Percentiles rank a stretch among this genome's conserved stretches.
These are phyloP conservation scores for Hipposideros armiger DNA, from an alignment of 2,113 vertebrate species.

Conservation along the genomic window DNA sequence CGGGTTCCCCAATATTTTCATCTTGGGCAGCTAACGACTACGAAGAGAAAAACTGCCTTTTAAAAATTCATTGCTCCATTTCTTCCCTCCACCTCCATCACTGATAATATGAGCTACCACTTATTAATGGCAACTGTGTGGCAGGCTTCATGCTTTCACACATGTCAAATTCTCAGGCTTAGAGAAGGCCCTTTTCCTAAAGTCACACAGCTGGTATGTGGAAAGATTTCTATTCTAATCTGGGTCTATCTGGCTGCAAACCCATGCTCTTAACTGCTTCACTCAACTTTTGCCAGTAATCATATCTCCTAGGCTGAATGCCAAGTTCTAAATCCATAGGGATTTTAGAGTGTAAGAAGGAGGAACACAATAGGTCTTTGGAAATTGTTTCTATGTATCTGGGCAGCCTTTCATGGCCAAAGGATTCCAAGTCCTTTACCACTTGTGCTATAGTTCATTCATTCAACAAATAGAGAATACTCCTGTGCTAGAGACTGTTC, in stretches of 20 bases:
- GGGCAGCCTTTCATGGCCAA: not conserved
- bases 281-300: constrained; percentile 22
- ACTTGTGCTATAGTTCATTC: not conserved
- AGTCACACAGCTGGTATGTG: not conserved
- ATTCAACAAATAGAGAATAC: not conserved
- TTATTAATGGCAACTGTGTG: not conserved
- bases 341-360: not conserved
- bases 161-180: not conserved
- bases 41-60: not conserved
- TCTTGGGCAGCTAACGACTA: not conserved
- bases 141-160: not conserved
- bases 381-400: not conserved
- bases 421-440: not conserved
- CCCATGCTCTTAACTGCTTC: not conserved
- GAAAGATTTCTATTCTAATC: not conserved
- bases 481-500: not conserved
- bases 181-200: not conserved
- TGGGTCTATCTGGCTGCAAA: not conserved
- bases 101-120: not conserved
- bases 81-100: not conserved
- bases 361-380: not conserved
- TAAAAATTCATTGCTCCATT: not conserved
- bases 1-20: not conserved
- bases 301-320: not conserved
- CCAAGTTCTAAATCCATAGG: not conserved